Evolutionary conservation across 2,113 vertebrate species (phyloP).

Genomic region (Prinia subflava): DNA sequence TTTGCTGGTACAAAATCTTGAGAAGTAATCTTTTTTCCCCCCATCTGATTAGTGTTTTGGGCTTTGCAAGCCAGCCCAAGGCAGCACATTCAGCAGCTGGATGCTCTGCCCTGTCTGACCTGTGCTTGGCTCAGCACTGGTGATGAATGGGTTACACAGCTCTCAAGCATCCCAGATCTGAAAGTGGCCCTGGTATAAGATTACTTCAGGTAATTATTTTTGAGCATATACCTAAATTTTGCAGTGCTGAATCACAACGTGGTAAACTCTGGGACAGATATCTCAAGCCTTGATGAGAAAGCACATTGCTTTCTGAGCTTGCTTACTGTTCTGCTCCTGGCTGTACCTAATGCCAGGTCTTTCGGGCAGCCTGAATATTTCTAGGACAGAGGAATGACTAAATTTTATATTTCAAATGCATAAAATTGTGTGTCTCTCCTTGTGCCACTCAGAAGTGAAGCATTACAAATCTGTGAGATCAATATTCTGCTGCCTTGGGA

Average conservation of each 20-base stretch:
- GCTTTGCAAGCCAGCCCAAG: not conserved
- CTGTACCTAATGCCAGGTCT: rapidly evolving
- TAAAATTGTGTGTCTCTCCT: not conserved
- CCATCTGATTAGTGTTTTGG: not conserved
- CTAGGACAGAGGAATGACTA: not conserved
- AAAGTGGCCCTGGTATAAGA: not conserved
- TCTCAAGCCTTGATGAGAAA: not conserved
- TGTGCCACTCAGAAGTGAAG: not conserved
- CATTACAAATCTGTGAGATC: not conserved
- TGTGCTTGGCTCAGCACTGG: not conserved
- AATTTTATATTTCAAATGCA: not conserved
- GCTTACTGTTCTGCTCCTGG: not conserved
- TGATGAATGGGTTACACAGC: not conserved
- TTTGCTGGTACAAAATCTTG: not conserved
- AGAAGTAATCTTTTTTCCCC: not conserved
- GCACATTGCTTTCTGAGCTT: not conserved
- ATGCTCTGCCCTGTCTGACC: not conserved
- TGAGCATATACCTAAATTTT: not conserved
- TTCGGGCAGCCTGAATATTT: not conserved
- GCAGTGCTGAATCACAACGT: not conserved
- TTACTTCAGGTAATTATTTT: not conserved
- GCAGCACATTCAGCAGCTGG: rapidly evolving
- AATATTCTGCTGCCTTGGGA: not conserved
- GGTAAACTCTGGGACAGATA: not conserved
- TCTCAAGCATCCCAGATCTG: not conserved